A percentile compares a stretch with the other conserved stretches of the same genome.
These are phyloP conservation scores for Mactra quadrangularis DNA, from an alignment of 1,140 invertebrate species.

Conservation along the genomic window DNA sequence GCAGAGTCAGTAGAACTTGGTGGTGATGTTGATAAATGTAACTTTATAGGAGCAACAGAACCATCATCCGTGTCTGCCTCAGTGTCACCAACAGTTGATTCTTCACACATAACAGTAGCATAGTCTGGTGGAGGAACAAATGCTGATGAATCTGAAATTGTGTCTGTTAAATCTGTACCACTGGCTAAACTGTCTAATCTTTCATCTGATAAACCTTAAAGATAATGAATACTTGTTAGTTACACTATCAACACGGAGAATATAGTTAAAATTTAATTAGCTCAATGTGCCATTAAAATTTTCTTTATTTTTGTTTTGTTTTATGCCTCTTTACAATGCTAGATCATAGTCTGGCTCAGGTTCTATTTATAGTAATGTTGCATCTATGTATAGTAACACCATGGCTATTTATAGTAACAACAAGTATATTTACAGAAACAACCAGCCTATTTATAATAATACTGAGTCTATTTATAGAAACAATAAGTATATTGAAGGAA, in stretches of 20 bases:
- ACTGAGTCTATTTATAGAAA: too few relatives aligned
- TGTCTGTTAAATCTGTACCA: conserved; percentile 36
- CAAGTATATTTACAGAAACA: too few relatives aligned
- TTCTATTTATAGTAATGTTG: too few relatives aligned
- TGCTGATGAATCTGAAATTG: conserved; percentile 39
- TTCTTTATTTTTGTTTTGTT: too few relatives aligned
- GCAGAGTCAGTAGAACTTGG: conserved; percentile 74
- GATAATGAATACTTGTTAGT: neutral
- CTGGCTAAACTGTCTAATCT: conserved; percentile 45
- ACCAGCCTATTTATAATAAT: too few relatives aligned
- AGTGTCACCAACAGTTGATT: conserved; percentile 13
- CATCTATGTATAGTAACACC: too few relatives aligned
- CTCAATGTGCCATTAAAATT: too few relatives aligned
- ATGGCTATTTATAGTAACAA: too few relatives aligned
- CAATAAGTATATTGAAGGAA: too few relatives aligned
- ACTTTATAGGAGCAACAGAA: conserved; percentile 39
- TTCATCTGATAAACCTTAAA: conserved; percentile 26
- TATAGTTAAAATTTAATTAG: neutral
- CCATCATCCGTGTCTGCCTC: conserved; percentile 58
- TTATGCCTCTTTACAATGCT: too few relatives aligned
- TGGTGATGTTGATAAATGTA: conserved; percentile 65
- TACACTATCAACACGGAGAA: conserved; percentile 13
- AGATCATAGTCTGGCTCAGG: too few relatives aligned
- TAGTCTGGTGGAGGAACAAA: conserved; percentile 47
- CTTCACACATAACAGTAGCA: conserved; percentile 43